Conservation (phyloP, 2,113 vertebrate species). For the Gila orcuttii region DNA sequence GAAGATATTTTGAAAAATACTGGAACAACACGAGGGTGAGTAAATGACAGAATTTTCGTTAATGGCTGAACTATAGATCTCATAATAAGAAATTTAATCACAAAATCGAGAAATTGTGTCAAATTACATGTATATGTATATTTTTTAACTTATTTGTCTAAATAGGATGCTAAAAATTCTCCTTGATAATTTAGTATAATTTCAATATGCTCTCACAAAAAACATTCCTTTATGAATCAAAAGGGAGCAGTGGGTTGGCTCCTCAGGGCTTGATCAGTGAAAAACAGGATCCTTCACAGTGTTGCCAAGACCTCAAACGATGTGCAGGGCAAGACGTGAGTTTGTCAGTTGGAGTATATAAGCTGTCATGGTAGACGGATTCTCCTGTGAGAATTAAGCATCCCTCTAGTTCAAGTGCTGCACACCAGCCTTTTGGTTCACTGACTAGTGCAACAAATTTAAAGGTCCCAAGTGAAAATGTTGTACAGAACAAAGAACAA, state of each 20-base stretch:
- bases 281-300: slow-evolving; percentile 23
- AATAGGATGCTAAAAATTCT: background rate
- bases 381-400: slow-evolving; percentile 1
- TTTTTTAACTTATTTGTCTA: background rate
- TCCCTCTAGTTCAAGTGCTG: background rate
- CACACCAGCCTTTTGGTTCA: slow-evolving; percentile 8
- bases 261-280: slow-evolving; percentile 21
- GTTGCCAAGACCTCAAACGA: background rate
- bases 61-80: background rate
- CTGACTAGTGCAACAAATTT: background rate
- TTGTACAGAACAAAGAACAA: background rate
- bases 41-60: background rate
- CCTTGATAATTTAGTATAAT: background rate
- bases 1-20: background rate
- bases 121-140: too few species aligned
- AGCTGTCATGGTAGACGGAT: slow-evolving; percentile 25
- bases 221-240: background rate
- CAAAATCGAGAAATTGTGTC: too few species aligned
- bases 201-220: background rate
- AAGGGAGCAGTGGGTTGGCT: background rate
- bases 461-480: slow-evolving; percentile 7
- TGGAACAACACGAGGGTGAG: background rate
- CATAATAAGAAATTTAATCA: too few species aligned
- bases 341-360: slow-evolving; percentile 38
- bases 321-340: background rate